Conservation (phyloP, 2,113 vertebrate species). For the Mesoclemmys tuberculata region DNA sequence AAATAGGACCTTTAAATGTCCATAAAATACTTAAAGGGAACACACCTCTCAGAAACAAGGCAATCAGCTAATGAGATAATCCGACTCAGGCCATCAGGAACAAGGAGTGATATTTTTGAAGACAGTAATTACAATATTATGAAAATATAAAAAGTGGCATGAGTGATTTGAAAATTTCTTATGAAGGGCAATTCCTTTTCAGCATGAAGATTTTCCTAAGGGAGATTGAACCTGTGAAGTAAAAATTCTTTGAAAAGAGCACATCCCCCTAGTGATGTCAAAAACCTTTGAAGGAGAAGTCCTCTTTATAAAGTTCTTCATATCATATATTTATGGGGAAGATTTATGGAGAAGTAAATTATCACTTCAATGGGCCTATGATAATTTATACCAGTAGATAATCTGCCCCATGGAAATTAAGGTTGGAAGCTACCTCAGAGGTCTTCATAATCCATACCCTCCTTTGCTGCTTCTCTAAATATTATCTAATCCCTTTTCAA, state of each 20-base stretch:
- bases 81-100: neutral
- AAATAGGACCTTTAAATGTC: neutral
- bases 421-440: neutral
- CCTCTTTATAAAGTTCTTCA: neutral
- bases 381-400: neutral
- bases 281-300: neutral
- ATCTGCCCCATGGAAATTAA: neutral
- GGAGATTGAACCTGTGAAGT: neutral
- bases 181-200: neutral
- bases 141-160: neutral
- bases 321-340: neutral
- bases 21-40: neutral
- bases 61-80: neutral
- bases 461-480: neutral
- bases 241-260: neutral
- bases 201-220: neutral
- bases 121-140: neutral
- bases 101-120: neutral
- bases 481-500: neutral
- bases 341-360: neutral
- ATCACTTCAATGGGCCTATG: neutral
- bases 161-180: neutral
- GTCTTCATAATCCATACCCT: neutral
- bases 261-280: neutral
- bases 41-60: neutral